Evolutionary conservation across 2,888 invertebrate genomes (phyloP).

Genomic region (Lithophane ornitopus): DNA sequence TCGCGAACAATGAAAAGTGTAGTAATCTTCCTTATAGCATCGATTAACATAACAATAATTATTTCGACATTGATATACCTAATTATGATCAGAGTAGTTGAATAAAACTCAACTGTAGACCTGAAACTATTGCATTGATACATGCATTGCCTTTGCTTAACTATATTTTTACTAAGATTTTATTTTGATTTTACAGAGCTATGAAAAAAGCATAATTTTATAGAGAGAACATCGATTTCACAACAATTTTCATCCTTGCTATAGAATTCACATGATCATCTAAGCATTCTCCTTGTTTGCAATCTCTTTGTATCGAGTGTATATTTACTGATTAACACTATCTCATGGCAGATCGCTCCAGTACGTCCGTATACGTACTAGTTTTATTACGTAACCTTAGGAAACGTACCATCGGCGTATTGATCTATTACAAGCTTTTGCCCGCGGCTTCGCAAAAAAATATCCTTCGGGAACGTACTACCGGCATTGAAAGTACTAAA

Average conservation of each 20-base stretch:
- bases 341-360: slow-evolving; percentile 5
- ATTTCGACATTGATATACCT: slow-evolving; percentile 13
- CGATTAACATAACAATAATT: slow-evolving; percentile 25
- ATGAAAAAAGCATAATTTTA: slow-evolving; percentile 2
- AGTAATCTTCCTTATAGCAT: slow-evolving; percentile 32
- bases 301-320: neutral
- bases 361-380: slow-evolving; percentile 2
- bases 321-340: slow-evolving; percentile 21
- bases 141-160: slow-evolving; percentile 13
- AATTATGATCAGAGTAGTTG: slow-evolving; percentile 19
- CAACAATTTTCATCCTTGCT: neutral
- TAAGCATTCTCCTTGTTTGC: slow-evolving; percentile 15
- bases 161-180: neutral
- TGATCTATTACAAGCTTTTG: slow-evolving; percentile 2
- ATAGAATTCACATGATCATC: slow-evolving; percentile 2
- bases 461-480: no score
- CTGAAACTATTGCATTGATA: slow-evolving; percentile 19
- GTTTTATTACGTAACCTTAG: slow-evolving; percentile 11
- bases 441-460: no score
- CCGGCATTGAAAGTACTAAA: no score
- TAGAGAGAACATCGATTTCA: slow-evolving; percentile 3
- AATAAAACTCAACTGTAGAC: slow-evolving; percentile 42
- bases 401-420: slow-evolving; percentile 33
- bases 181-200: neutral
- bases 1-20: slow-evolving; percentile 11